These are phyloP conservation scores for Physella acuta DNA, from an alignment of 1,140 invertebrate species.

Conservation along the genomic window DNA sequence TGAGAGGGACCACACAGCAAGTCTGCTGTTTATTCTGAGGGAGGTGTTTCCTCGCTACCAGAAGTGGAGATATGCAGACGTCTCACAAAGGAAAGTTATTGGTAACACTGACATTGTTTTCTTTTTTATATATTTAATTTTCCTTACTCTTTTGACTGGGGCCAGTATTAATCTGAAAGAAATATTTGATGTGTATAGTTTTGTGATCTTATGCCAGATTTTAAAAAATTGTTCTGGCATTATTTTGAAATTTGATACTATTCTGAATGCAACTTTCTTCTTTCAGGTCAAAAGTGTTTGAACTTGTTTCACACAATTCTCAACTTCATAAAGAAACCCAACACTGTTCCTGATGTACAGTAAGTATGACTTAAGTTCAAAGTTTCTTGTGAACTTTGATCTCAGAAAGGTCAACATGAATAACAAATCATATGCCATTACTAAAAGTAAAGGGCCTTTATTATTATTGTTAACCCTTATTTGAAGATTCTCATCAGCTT, in stretches of 20 bases:
- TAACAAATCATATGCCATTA: too few relatives aligned
- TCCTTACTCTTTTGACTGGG: too few relatives aligned
- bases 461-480: too few relatives aligned
- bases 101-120: constrained; percentile 30
- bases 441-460: too few relatives aligned
- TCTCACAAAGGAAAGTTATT: constrained; percentile 45
- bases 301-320: constrained; percentile 58
- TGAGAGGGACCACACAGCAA: constrained; percentile 50
- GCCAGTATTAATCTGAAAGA: constrained; percentile 1
- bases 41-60: constrained; percentile 60
- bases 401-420: too few relatives aligned
- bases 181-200: neutral
- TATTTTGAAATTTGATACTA: too few relatives aligned
- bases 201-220: neutral
- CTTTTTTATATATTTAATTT: neutral
- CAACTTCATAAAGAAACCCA: constrained; percentile 34
- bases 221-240: too few relatives aligned
- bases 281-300: constrained; percentile 57
- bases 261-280: too few relatives aligned
- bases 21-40: constrained; percentile 54
- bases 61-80: constrained; percentile 58
- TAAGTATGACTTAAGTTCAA: too few relatives aligned
- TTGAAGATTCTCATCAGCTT: too few relatives aligned
- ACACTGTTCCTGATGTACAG: too few relatives aligned
- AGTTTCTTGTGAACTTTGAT: too few relatives aligned